Percentiles rank a stretch among this genome's conserved stretches.
These are phyloP conservation scores for Geophilus truncorum DNA, from an alignment of 2,888 invertebrate genomes.

Conservation along the genomic window DNA sequence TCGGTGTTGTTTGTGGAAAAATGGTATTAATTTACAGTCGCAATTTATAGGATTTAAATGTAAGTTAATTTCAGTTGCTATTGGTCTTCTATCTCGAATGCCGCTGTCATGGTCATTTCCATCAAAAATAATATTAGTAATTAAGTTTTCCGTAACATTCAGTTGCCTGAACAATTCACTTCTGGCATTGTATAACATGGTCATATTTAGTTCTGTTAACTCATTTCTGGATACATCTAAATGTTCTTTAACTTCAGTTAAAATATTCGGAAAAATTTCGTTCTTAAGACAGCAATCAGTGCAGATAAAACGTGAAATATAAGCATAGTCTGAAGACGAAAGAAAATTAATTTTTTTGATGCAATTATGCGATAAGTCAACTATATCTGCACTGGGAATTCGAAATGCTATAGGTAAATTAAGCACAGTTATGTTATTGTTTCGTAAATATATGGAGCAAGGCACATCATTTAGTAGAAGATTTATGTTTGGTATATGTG, in stretches of 20 bases:
- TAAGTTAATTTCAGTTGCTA: background rate
- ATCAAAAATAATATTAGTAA: background rate
- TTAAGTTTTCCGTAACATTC: no score
- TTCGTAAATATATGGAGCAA: background rate
- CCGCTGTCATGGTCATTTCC: background rate
- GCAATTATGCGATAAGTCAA: background rate
- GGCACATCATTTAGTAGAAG: background rate
- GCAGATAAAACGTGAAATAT: background rate
- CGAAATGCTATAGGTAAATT: background rate
- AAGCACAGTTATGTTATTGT: background rate
- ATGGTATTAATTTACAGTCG: background rate
- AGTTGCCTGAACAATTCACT: no score
- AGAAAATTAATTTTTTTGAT: background rate
- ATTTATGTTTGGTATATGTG: background rate
- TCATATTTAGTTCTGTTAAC: no score
- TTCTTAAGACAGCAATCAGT: background rate
- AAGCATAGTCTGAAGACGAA: background rate
- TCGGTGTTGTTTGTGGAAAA: background rate
- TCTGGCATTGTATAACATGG: no score
- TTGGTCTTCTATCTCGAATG: background rate
- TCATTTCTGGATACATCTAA: no score
- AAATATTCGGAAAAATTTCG: no score
- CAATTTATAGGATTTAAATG: background rate
- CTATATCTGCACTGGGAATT: background rate
- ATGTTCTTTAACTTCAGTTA: no score